A percentile compares a stretch with the other conserved stretches of the same genome.
phyloP scores from a whole-genome alignment of 2,797 vertebrate species.

The Gambusia yucatana region DNA sequence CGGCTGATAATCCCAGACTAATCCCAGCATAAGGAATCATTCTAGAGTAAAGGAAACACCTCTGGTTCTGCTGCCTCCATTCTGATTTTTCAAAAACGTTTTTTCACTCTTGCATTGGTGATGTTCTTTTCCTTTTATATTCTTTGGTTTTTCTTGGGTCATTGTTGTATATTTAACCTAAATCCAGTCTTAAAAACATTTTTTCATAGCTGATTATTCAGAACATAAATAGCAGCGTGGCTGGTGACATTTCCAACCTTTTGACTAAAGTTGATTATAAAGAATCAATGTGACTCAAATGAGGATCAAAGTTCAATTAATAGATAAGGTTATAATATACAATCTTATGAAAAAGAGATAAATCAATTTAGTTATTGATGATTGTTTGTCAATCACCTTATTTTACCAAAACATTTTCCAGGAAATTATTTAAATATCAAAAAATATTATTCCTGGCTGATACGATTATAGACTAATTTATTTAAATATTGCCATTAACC shows the following conservation, averaged over 20 bases:
- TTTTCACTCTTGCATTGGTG: background rate
- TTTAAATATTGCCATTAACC: background rate
- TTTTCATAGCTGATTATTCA: too few species aligned
- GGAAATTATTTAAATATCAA: background rate
- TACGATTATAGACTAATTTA: background rate
- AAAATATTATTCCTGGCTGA: background rate
- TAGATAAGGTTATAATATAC: background rate
- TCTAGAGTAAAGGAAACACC: background rate
- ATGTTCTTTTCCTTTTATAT: background rate
- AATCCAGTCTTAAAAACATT: background rate
- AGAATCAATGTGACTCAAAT: background rate
- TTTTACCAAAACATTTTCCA: too few species aligned
- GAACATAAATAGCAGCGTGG: too few species aligned
- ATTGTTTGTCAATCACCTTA: too few species aligned
- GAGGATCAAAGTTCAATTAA: background rate
- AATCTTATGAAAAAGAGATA: background rate
- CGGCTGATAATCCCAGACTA: conserved; percentile 37
- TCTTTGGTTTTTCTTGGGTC: background rate
- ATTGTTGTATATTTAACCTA: background rate
- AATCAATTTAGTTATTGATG: too few species aligned
- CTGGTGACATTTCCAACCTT: too few species aligned
- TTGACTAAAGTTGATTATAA: too few species aligned
- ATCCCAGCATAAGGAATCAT: conserved; percentile 15
- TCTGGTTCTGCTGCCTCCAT: background rate
- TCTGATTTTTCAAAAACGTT: background rate